A percentile compares a stretch with the other conserved stretches of the same genome.
These are phyloP conservation scores for Simalia tracyae DNA, from an alignment of 2,797 vertebrate species.

Conservation along the genomic window DNA sequence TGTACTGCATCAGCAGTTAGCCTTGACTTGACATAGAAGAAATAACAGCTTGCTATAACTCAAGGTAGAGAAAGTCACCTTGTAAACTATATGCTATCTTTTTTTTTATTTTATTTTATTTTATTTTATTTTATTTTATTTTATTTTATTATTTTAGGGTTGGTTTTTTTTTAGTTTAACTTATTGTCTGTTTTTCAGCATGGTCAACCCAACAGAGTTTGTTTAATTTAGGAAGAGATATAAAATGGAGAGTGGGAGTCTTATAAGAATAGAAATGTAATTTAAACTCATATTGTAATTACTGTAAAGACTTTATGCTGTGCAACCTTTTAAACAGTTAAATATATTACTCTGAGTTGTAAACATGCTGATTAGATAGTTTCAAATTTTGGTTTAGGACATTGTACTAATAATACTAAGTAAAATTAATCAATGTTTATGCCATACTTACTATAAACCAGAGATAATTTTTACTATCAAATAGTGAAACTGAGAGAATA, in stretches of 20 bases:
- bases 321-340: not conserved
- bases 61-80: slow-evolving; percentile 28
- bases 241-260: too few species aligned
- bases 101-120: not conserved
- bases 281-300: not conserved
- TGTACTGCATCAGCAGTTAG: slow-evolving; percentile 18
- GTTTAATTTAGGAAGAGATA: not conserved
- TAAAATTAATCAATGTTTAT: not conserved
- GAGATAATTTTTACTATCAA: not conserved
- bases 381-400: not conserved
- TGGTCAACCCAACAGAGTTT: not conserved
- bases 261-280: not conserved
- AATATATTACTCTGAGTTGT: not conserved
- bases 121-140: not conserved
- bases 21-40: slow-evolving; percentile 17
- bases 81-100: slow-evolving; percentile 6
- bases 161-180: not conserved
- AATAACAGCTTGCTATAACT: slow-evolving; percentile 29
- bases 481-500: not conserved
- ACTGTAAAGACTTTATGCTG: not conserved
- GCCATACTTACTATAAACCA: not conserved
- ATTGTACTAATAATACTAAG: not conserved
- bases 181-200: slow-evolving; percentile 20
- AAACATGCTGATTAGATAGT: not conserved
- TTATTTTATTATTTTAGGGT: not conserved